phyloP scores from a whole-genome alignment of 2,797 vertebrate species.

The Microchirus variegatus region DNA sequence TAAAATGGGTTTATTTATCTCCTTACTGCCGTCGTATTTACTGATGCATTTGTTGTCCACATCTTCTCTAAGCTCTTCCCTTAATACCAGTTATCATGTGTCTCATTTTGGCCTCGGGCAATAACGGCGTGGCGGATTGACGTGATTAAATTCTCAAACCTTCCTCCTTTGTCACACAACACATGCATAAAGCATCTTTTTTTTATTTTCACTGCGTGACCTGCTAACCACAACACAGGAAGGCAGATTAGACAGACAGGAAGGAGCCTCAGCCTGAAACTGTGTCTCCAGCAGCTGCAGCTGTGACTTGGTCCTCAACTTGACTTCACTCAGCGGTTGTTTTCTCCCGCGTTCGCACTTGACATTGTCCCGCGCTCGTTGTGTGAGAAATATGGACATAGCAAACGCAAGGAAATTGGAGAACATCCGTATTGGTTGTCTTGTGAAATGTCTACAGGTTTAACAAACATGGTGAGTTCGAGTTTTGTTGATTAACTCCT shows the following conservation, averaged over 20 bases:
- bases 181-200: not conserved
- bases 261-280: slow-evolving; percentile 50
- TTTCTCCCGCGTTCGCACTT: not conserved
- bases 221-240: slow-evolving; percentile 64
- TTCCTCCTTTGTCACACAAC: not conserved
- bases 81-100: not conserved
- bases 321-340: not conserved
- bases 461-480: slow-evolving; percentile 51
- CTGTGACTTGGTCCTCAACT: not conserved
- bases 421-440: not conserved
- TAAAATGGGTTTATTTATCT: not conserved
- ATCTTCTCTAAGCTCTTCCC: not conserved
- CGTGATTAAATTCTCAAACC: not conserved
- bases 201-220: slow-evolving; percentile 22
- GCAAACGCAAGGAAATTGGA: too few species aligned
- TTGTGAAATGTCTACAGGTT: not conserved
- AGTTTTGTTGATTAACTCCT: not conserved
- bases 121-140: not conserved
- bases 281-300: not conserved
- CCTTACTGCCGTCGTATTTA: not conserved
- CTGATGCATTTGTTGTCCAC: not conserved
- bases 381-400: slow-evolving; percentile 2
- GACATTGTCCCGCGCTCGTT: not conserved
- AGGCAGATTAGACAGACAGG: slow-evolving; percentile 47
- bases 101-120: not conserved